Percentiles rank a stretch among this genome's conserved stretches.
phyloP scores from a whole-genome alignment of 2,797 vertebrate species.

The Pseudocheirus occidentalis region DNA sequence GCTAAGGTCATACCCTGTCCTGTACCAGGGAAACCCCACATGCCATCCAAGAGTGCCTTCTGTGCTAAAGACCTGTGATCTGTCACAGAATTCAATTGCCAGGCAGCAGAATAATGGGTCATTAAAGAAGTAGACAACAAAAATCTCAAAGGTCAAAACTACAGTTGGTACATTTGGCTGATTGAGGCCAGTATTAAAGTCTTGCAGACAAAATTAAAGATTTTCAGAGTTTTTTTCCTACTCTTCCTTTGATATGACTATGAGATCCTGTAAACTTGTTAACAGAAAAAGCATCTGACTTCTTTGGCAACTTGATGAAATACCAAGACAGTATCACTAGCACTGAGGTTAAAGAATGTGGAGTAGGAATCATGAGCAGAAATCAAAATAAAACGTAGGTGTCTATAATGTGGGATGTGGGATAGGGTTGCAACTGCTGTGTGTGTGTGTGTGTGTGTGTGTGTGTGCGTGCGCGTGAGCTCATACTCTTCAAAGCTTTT shows the following conservation, averaged over 20 bases:
- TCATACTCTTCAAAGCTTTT: not conserved
- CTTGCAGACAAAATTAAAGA: not conserved
- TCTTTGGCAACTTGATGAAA: not conserved
- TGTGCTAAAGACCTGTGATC: not conserved
- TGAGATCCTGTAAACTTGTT: not conserved
- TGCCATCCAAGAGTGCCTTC: not conserved
- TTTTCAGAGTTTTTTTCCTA: not conserved
- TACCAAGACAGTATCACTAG: not conserved
- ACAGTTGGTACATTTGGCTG: not conserved
- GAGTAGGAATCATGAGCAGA: not conserved
- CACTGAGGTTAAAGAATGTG: not conserved
- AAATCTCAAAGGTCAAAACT: not conserved
- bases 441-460: not conserved
- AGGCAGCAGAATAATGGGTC: not conserved
- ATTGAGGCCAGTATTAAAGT: not conserved
- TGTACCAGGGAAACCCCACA: not conserved
- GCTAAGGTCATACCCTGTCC: not conserved
- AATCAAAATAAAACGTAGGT: not conserved
- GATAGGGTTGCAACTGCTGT: not conserved
- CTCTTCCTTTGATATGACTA: not conserved
- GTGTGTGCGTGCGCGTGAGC: no score
- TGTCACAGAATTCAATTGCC: not conserved
- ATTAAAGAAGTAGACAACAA: not conserved
- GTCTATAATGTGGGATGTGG: not conserved
- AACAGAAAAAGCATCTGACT: not conserved